phyloP scores from a whole-genome alignment of 2,113 vertebrate species.

The Lonchura striata region DNA sequence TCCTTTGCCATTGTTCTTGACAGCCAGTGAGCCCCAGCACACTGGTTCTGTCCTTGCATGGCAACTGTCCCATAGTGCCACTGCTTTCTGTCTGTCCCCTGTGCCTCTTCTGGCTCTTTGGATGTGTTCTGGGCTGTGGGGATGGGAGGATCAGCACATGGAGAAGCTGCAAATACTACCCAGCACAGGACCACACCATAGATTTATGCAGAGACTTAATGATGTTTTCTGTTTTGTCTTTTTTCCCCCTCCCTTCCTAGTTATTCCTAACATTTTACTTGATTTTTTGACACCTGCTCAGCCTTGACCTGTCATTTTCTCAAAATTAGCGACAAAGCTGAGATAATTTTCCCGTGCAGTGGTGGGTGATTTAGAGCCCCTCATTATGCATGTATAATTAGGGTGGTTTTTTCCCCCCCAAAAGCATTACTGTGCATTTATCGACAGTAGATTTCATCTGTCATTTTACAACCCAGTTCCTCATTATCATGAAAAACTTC shows the following conservation, averaged over 20 bases:
- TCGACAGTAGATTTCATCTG: conserved; percentile 9
- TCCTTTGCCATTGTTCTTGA: not conserved
- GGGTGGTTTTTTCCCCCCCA: not conserved
- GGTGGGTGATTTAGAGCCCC: conserved; percentile 53
- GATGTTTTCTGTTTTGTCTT: not conserved
- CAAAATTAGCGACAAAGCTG: not conserved
- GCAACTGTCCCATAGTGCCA: not conserved
- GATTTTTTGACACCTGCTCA: conserved; percentile 53
- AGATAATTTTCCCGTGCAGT: conserved; percentile 40
- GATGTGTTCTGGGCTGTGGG: not conserved
- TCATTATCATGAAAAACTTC: conserved; percentile 50
- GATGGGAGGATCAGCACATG: not conserved
- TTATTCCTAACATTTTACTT: conserved; percentile 29
- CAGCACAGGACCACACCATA: not conserved
- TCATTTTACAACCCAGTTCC: conserved; percentile 2
- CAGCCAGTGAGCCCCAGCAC: not conserved
- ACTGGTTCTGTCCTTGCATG: not conserved
- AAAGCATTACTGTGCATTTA: conserved; percentile 51
- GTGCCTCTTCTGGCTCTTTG: not conserved
- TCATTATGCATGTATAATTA: conserved; percentile 66
- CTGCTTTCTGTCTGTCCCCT: not conserved
- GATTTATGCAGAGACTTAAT: not conserved
- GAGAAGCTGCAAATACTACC: not conserved
- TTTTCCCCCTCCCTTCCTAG: not conserved
- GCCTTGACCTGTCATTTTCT: conserved; percentile 58